These are phyloP conservation scores for Ichneumoninae sp. DNA, from an alignment of 2,888 invertebrate species.

Conservation along the genomic window DNA sequence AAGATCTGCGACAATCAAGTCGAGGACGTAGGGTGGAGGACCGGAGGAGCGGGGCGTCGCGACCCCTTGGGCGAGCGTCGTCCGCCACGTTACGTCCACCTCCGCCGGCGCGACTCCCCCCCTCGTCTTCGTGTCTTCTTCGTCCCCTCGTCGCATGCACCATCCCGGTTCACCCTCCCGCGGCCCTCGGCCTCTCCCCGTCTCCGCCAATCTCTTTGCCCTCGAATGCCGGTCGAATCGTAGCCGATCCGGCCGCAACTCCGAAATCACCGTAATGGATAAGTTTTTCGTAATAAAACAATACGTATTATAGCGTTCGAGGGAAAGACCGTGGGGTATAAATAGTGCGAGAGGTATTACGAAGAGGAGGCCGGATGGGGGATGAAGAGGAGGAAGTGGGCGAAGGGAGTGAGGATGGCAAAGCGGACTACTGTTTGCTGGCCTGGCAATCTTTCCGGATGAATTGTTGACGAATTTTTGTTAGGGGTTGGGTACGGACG, in stretches of 20 bases:
- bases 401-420: not conserved
- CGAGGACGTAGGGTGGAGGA: slow-evolving; percentile 70
- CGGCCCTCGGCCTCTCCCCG: slow-evolving; percentile 41
- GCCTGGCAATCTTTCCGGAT: slow-evolving; percentile 51
- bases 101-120: slow-evolving; percentile 63
- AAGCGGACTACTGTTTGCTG: slow-evolving; percentile 9
- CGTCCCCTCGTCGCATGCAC: slow-evolving; percentile 13
- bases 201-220: slow-evolving; percentile 42
- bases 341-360: slow-evolving; percentile 10
- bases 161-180: slow-evolving; percentile 38
- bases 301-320: not conserved
- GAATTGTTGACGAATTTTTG: slow-evolving; percentile 57
- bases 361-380: not conserved
- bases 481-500: slow-evolving; percentile 46
- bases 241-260: slow-evolving; percentile 41
- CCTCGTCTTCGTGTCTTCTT: slow-evolving; percentile 44
- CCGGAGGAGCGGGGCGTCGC: slow-evolving; percentile 64
- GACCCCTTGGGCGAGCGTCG: slow-evolving; percentile 79
- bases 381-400: slow-evolving; percentile 14
- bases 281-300: slow-evolving; percentile 50
- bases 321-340: slow-evolving; percentile 5
- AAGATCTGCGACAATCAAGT: slow-evolving; percentile 83
- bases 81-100: slow-evolving; percentile 80
- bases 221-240: slow-evolving; percentile 9
- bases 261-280: slow-evolving; percentile 66